Evolutionary conservation across 2,888 invertebrate genomes (phyloP), one percentile per base, ranked within the genome.

Genomic region (Cosmia pyralina): DNA sequence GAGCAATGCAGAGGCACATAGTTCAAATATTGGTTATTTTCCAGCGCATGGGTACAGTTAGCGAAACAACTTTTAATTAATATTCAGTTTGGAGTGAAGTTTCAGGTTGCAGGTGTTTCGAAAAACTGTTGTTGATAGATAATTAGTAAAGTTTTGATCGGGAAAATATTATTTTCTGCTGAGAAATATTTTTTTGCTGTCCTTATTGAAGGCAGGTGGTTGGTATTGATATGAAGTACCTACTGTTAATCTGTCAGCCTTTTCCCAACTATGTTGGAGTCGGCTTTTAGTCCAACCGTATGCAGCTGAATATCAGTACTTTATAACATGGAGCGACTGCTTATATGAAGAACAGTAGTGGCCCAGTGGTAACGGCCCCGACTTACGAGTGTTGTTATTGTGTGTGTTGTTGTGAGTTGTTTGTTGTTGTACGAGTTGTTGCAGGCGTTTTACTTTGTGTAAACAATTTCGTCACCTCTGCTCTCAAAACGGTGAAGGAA

Each of bases 21-120:
- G 72, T 79, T 72, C 69, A 83, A 80, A 77, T 80, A 83, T 82
- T 69, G 83, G 79, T 79, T 81, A 66, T 76, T 44, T 50, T 52
- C 55, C 63, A 28, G 73, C 83, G 72, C 73, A 80, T 77, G 50
- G 59, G 63, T 64, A 83, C 60, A 28, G 69, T 67, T 64, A 11
- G 67, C 41, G 60, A 69, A 77, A 75, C 80, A 85, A 85, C 84
- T 85, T 85, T 82, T 85, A 85, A 85, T 85, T 82, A 85, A 81
- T 75, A 84, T 68, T 55, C 68, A 69, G 70, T 79, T 75, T 73
- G 50, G 15, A 19, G 8, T 38, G 46, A 78, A 82, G 62, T 80
- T 79, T 50, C 46, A 22, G 58, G 57, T 10, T 65, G 58, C 75
- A 84, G 80, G 75, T 83, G 77, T 83, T 84, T 77, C 34, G 63